A percentile compares a stretch with the other conserved stretches of the same genome.
Evolutionary conservation across 2,888 invertebrate species (phyloP).

Genomic region (Cremastinae sp.): DNA sequence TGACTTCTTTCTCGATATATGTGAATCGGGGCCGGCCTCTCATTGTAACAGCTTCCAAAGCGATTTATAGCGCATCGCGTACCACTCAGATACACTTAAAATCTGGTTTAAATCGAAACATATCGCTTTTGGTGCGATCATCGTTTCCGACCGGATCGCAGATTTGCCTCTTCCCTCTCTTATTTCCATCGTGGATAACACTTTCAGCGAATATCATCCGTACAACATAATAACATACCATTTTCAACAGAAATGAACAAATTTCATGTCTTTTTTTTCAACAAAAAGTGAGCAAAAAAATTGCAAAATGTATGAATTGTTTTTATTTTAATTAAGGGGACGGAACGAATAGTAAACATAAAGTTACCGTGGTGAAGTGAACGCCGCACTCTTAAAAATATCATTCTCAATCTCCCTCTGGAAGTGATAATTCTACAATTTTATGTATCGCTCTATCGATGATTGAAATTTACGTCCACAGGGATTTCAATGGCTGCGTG

Average conservation of each 20-base stretch:
- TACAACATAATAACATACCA: too few species aligned
- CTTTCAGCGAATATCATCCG: too few species aligned
- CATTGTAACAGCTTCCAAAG: constrained; percentile 22
- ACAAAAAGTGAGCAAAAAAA: too few species aligned
- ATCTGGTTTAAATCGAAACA: constrained; percentile 55
- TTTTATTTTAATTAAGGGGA: too few species aligned
- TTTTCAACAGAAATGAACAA: too few species aligned
- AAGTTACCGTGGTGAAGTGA: too few species aligned
- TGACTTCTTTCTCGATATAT: not conserved
- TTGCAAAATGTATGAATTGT: too few species aligned
- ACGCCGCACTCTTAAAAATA: too few species aligned
- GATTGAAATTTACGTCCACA: constrained; percentile 71
- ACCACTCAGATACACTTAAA: constrained; percentile 22
- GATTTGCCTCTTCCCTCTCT: constrained; percentile 10
- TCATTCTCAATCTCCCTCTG: too few species aligned
- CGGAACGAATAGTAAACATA: too few species aligned
- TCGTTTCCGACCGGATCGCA: constrained; percentile 34
- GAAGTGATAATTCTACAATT: not conserved
- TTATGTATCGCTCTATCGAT: constrained; percentile 59
- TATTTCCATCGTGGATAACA: not conserved
- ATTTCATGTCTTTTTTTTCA: too few species aligned
- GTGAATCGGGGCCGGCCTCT: constrained; percentile 9
- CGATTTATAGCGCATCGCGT: constrained; percentile 35
- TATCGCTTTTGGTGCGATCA: constrained; percentile 43
- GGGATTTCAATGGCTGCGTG: constrained; percentile 60